Base-by-base conservation (phyloP, 1,140 invertebrate species). In the Pogonomyrmex barbatus region DNA sequence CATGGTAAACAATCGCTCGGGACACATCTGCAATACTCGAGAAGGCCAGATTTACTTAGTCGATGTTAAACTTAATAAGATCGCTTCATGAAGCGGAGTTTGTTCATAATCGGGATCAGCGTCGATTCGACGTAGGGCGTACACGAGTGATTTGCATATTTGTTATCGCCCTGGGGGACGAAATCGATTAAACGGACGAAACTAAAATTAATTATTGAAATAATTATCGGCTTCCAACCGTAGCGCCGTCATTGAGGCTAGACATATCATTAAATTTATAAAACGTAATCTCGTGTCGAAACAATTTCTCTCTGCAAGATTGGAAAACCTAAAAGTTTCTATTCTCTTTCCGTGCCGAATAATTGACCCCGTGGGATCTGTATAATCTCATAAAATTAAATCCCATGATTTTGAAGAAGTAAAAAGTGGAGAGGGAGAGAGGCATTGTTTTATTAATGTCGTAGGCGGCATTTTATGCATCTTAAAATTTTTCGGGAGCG, bases 111-210 rank as follows among this genome's bases (percentile, higher is more conserved):
- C 76, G 77, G 85, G 85, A 88, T 88, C 73, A 88, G 54, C 62
- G 39, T 47, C 77, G 87, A 81, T 86, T 76, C 84, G 17, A 54
- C 36, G 84, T 30, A 30, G 63, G 63, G 76, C 63, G 85, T 86
- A 86, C 68, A 87, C 60, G 79, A n/a, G 50, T n/a, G 67, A 87
- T 87, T 86, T 86, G 85, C 85, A 86, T 86, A 86, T 86, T 87
- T 87, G 63, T 81, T 84, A 63, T 84, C 67, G 87, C 83, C 75
- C n/a, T 47, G 42, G 47, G 65, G 82, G 52, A 58, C 54, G 67
- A 75, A 60, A 82, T 77, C 76, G 83, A 86, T 76, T 70, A 70
- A 85, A 67, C 65, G 63, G 42, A 42, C 65, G 83, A 17, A 83
- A 71, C 81, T 81, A 63, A 85, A 85, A 77, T 85, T 78, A 78